Base-by-base conservation (phyloP, 2,113 vertebrate genomes). In the Gavialis gangeticus region DNA sequence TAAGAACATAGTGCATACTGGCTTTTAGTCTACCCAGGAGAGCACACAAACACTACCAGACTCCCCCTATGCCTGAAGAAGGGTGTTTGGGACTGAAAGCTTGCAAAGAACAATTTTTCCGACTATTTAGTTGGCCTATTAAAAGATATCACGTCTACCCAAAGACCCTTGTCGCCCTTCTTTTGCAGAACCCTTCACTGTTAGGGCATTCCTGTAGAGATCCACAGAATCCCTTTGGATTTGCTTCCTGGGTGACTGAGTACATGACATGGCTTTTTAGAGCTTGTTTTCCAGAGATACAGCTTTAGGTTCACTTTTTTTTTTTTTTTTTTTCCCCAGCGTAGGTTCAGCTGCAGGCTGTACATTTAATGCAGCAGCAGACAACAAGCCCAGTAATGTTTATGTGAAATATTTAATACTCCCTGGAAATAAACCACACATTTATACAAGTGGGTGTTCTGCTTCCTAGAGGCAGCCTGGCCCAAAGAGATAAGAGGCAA, bases 381-480 rank as follows among this genome's bases (percentile, higher is more conserved):
- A 46, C 1, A 0, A 12, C 5, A 2, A 4, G 66, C 79, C 54
- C 30, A 0, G 4, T 55, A 0, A 25, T 12, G 77, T 59, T 85
- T 90, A 75, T 82, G 90, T 0, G 7, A 55, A 24, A 64, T 56
- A 57, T 25, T 25, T 2, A 86, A 81, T 0, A 55, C 80, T 85
- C 56, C 78, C 79, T 93, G 94, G 95, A 91, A 9, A 4, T 90
- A 89, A 71, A 89, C 92, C 92, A 88, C 34, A 0, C 0, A 84
- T 81, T 82, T 82, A 0, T 27, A 3, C 67, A 4, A 0, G 2
- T 90, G 91, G 94, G 92, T 89, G 95, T 89, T 90, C 0, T 7
- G 91, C 91, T 97, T 96, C 96, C 95, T 93, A 12, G 4, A 10
- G 58, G 78, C 90, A 0, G 55, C 71, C 96, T 96, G 97, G 96